Base-by-base conservation (phyloP, 2,113 vertebrate species). In the Neogobius melanostomus region DNA sequence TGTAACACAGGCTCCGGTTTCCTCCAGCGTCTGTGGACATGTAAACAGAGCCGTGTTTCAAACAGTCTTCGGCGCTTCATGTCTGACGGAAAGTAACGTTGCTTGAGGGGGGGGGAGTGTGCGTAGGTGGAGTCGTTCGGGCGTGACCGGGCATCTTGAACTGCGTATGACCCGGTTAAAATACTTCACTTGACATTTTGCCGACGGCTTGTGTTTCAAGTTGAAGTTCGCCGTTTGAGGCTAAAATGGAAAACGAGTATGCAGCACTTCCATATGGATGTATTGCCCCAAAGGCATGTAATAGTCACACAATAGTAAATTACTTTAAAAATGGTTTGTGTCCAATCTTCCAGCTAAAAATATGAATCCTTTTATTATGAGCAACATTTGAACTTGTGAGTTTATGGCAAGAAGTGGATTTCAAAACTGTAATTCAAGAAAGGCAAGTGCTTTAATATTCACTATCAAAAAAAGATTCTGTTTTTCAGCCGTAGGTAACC, bases 11-110 rank as follows among this genome's bases (percentile, higher is more conserved):
- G n/a, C 52, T 48, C 28, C 5, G 11, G 2, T 66, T 80, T 68
- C 46, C 8, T 48, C 43, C 6, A 57, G 49, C 36, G 8, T 64
- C 54, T 16, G 53, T 64, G 12, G 67, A 47, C 63, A 16, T 64
- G 10, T 53, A 28, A 36, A 62, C 51, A 43, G n/a, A 9, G 64
- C 12, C 11, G 53, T 59, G 36, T 63, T 74, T 65, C 12, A 69
- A 47, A 28, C 44, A 9, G 60, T 15, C 45, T 51, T 16, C 73
- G 60, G 60, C 46, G 75, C 14, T 48, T 68, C n/a, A 42, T 4
- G 6, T 69, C 62, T 72, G 62, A 68, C 51, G 47, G 74, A 66
- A 66, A 8, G 71, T 56, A 51, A 53, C 51, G 42, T 36, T 50
- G 12, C 57, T 53, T 28, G 44, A 42, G 56, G 56, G 17, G 6